A percentile compares a stretch with the other conserved stretches of the same genome.
Evolutionary conservation across 2,113 vertebrate species (phyloP).

Genomic region (Cyprinus carpio): DNA sequence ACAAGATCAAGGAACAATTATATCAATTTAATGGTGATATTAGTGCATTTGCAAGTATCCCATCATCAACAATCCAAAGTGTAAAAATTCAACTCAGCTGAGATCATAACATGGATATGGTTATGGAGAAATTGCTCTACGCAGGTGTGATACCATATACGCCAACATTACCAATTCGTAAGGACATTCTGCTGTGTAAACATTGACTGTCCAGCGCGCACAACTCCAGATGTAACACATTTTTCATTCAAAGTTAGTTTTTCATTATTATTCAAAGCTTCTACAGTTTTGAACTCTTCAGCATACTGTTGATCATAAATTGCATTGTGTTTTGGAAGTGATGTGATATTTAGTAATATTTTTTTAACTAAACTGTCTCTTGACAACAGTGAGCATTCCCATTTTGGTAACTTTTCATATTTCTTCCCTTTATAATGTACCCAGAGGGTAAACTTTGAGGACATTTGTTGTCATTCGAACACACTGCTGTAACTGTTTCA

Average conservation of each 20-base stretch:
- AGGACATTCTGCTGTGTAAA: neutral
- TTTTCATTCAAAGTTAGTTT: neutral
- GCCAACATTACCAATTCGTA: neutral
- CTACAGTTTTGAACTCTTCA: neutral
- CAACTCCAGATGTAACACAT: neutral
- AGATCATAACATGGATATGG: neutral
- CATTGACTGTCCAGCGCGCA: neutral
- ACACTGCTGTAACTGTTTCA: neutral
- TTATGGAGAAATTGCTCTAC: neutral
- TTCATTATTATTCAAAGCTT: conserved; percentile 3
- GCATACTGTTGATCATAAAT: neutral
- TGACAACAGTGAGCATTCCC: neutral
- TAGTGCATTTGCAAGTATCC: neutral
- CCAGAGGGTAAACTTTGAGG: neutral
- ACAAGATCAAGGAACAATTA: neutral
- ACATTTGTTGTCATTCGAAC: neutral
- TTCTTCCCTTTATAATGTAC: neutral
- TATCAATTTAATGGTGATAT: neutral
- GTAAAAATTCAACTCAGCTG: neutral
- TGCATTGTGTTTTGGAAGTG: neutral
- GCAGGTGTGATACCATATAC: neutral
- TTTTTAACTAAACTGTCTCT: neutral
- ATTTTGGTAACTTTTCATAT: neutral
- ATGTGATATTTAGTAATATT: neutral
- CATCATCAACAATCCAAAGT: neutral